A percentile compares a stretch with the other conserved stretches of the same genome.
Conservation (phyloP, 2,113 vertebrate genomes). For the Rhinopithecus roxellana region DNA sequence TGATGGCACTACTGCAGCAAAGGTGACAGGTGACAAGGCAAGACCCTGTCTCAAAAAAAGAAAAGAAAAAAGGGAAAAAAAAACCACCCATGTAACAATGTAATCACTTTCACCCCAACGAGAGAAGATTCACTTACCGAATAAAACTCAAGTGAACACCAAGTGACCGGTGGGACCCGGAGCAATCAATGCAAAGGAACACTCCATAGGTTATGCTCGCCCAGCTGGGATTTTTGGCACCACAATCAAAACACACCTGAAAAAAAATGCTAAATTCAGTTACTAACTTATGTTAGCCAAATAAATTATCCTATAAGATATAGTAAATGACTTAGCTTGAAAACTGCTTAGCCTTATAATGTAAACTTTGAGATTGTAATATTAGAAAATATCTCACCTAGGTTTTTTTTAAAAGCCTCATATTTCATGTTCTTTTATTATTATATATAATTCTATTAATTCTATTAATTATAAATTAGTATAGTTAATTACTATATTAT, state of each 20-base stretch:
- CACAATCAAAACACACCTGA: slow-evolving; percentile 96
- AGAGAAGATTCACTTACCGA: slow-evolving; percentile 82
- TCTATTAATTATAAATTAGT: not conserved
- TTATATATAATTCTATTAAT: no score
- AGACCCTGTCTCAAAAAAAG: no score
- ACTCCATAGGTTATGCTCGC: slow-evolving; percentile 97
- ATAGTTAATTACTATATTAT: not conserved
- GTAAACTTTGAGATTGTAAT: not conserved
- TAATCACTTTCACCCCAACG: fast-evolving
- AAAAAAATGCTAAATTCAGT: slow-evolving; percentile 9
- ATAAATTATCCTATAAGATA: not conserved
- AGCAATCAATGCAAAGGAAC: slow-evolving; percentile 98
- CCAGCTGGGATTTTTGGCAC: slow-evolving; percentile 97
- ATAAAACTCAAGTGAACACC: slow-evolving; percentile 97
- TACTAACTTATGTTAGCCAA: not conserved
- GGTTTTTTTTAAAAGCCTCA: not conserved
- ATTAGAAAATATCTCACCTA: not conserved
- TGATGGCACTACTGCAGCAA: no score
- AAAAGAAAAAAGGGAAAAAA: no score
- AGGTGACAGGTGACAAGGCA: no score
- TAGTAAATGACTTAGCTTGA: fast-evolving
- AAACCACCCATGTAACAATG: fast-evolving
- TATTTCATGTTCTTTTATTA: not conserved
- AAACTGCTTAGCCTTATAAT: not conserved
- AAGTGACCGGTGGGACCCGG: slow-evolving; percentile 94